A percentile compares a stretch with the other conserved stretches of the same genome.
phyloP scores from a whole-genome alignment of 2,888 invertebrate species.

The Pedicia rivosa region DNA sequence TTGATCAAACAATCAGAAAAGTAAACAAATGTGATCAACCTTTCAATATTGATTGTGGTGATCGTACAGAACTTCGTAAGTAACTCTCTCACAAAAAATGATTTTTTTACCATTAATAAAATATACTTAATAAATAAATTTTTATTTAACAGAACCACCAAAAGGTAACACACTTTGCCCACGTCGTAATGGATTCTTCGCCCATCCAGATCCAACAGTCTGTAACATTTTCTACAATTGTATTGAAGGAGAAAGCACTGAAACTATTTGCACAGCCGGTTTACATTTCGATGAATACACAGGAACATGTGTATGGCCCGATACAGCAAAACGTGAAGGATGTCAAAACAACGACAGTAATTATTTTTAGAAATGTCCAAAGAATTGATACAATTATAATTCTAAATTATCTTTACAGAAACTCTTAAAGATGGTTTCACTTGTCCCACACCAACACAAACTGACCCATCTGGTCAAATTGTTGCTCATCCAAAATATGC shows the following conservation, averaged over 20 bases:
- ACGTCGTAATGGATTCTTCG: constrained; percentile 78
- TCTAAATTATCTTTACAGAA: constrained; percentile 32
- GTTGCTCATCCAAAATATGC: constrained; percentile 74
- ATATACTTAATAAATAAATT: constrained; percentile 2
- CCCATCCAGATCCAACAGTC: constrained; percentile 64
- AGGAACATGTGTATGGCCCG: constrained; percentile 85
- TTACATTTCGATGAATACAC: constrained; percentile 80
- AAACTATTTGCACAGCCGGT: constrained; percentile 72
- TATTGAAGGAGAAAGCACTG: constrained; percentile 66
- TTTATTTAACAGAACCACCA: constrained; percentile 48
- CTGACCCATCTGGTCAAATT: constrained; percentile 50
- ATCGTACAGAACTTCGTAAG: constrained; percentile 79
- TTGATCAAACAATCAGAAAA: constrained; percentile 70
- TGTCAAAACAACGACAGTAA: constrained; percentile 42
- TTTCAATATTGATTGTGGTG: constrained; percentile 83
- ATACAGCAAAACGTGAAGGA: constrained; percentile 57
- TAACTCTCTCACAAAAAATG: constrained; percentile 16
- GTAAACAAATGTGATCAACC: constrained; percentile 85
- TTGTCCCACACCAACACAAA: constrained; percentile 55
- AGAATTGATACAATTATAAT: not conserved
- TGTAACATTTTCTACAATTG: constrained; percentile 83
- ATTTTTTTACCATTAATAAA: not conserved
- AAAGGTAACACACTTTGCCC: constrained; percentile 57
- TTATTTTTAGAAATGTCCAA: constrained; percentile 15
- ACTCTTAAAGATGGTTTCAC: constrained; percentile 69